Percentiles rank a stretch among this genome's conserved stretches.
Evolutionary conservation across 2,797 vertebrate genomes (phyloP).

Genomic region (Pagetopsis macropterus): DNA sequence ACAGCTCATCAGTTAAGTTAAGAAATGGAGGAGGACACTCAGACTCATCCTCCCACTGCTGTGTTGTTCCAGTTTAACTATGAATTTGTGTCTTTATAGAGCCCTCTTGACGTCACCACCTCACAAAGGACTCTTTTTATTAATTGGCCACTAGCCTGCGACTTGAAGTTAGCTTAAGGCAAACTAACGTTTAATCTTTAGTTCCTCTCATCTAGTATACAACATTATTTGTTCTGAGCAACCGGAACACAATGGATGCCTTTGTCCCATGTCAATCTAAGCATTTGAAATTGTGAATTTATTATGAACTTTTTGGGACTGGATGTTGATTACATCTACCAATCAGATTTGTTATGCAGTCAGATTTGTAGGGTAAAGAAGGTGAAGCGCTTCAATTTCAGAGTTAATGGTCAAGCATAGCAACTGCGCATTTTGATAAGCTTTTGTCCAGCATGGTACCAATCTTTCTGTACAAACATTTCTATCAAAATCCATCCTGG

Average conservation of each 20-base stretch:
- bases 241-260: conserved; percentile 83
- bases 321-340: conserved; percentile 39
- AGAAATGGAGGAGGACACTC: conserved; percentile 83
- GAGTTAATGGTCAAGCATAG: not conserved
- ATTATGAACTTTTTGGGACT: conserved; percentile 36
- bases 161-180: conserved; percentile 92
- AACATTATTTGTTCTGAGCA: conserved; percentile 93
- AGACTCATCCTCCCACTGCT: conserved; percentile 82
- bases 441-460: not conserved
- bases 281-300: conserved; percentile 66
- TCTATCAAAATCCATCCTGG: not conserved
- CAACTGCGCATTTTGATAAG: not conserved
- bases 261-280: conserved; percentile 78
- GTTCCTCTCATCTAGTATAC: conserved; percentile 92
- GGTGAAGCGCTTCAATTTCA: not conserved
- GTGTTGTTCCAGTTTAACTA: conserved; percentile 87
- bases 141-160: conserved; percentile 88
- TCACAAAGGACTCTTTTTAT: conserved; percentile 92
- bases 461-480: not conserved
- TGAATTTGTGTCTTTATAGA: conserved; percentile 88
- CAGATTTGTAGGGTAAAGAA: conserved; percentile 14
- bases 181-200: conserved; percentile 95
- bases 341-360: conserved; percentile 20
- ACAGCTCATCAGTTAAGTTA: conserved; percentile 91
- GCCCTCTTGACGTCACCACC: conserved; percentile 93